A percentile compares a stretch with the other conserved stretches of the same genome.
Evolutionary conservation across 2,797 vertebrate species (phyloP).

Genomic region (Emydoidea blandingii): DNA sequence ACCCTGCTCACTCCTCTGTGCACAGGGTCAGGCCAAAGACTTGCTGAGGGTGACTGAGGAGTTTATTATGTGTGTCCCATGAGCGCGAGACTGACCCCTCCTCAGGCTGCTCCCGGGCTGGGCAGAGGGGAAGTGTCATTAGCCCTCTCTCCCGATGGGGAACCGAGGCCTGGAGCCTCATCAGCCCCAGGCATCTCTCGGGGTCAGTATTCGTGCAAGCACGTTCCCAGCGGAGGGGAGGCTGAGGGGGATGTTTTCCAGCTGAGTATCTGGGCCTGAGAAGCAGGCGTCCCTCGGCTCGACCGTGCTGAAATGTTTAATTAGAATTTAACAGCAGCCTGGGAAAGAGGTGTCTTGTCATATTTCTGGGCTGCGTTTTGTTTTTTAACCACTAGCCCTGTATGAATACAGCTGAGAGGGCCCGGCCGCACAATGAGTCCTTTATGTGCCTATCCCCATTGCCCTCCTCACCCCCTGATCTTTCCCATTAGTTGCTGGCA

Average conservation of each 20-base stretch:
- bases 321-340: constrained; percentile 64
- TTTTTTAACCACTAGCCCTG: neutral
- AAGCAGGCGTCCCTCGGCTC: constrained; percentile 13
- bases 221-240: rapidly evolving
- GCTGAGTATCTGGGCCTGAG: constrained; percentile 9
- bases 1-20: rapidly evolving
- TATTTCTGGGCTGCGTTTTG: constrained; percentile 60
- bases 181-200: neutral
- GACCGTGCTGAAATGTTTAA: constrained; percentile 58
- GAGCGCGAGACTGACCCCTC: neutral
- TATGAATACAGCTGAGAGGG: neutral
- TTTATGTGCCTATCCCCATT: constrained; percentile 63
- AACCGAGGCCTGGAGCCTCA: neutral
- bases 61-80: rapidly evolving
- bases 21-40: no score
- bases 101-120: neutral
- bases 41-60: rapidly evolving
- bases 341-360: constrained; percentile 70
- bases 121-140: neutral
- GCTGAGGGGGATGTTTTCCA: constrained; percentile 11
- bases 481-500: constrained; percentile 65
- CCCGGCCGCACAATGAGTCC: constrained; percentile 53
- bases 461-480: constrained; percentile 66
- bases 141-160: neutral
- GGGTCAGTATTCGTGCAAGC: neutral